A percentile compares a stretch with the other conserved stretches of the same genome.
Evolutionary conservation across 2,888 invertebrate species (phyloP).

Genomic region (Cybosia mesomella): DNA sequence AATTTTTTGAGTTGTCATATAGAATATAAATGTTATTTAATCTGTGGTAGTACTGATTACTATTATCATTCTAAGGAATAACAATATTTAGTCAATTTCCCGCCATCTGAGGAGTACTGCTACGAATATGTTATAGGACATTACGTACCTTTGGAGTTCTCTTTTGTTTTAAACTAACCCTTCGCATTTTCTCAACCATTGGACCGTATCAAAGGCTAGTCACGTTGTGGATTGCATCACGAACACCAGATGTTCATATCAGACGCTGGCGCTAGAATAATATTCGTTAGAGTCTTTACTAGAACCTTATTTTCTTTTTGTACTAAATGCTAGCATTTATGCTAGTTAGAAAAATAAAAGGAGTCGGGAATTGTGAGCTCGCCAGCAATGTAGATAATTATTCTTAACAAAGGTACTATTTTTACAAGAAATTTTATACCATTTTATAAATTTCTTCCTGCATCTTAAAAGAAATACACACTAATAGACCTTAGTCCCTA

Average conservation of each 20-base stretch:
- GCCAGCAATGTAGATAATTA: not conserved
- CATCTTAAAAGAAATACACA: too few relatives aligned
- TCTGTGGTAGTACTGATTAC: too few relatives aligned
- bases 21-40: too few relatives aligned
- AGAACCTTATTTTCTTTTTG: not conserved
- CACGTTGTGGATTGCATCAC: conserved; percentile 1
- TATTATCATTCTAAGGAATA: too few relatives aligned
- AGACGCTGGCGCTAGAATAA: not conserved
- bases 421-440: not conserved
- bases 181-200: not conserved
- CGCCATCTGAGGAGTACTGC: too few relatives aligned
- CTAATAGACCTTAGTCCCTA: too few relatives aligned
- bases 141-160: too few relatives aligned
- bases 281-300: not conserved
- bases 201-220: not conserved
- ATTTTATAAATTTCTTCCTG: too few relatives aligned
- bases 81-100: too few relatives aligned
- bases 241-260: conserved; percentile 4
- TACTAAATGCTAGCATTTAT: not conserved
- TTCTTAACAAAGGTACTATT: not conserved
- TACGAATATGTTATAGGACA: too few relatives aligned
- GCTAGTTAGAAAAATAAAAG: not conserved
- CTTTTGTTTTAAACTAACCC: too few relatives aligned
- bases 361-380: not conserved
- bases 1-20: too few relatives aligned